These are phyloP conservation scores for Germaria angustata DNA, from an alignment of 2,888 invertebrate species.

Conservation along the genomic window DNA sequence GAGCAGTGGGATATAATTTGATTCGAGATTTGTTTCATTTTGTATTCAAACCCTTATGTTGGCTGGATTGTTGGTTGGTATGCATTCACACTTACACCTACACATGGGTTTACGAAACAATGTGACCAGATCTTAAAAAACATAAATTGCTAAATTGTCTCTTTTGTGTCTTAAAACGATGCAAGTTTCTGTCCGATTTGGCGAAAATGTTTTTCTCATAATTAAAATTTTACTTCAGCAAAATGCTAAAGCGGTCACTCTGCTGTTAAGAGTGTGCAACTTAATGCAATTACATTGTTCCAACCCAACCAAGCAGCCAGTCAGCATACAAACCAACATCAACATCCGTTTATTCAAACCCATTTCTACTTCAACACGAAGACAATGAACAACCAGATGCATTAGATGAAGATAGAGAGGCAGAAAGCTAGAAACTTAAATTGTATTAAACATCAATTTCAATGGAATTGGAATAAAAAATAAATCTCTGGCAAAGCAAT, in stretches of 20 bases:
- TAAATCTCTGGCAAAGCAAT: conserved; percentile 21
- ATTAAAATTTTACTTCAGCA: no score
- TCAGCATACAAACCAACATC: conserved; percentile 3
- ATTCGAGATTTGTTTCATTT: no score
- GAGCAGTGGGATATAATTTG: no score
- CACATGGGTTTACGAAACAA: not conserved
- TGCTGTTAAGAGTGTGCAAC: not conserved
- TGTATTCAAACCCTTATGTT: no score
- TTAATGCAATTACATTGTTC: conserved; percentile 31
- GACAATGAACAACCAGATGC: not conserved
- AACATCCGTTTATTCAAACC: not conserved
- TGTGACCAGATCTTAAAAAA: not conserved
- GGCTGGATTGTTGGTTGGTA: not conserved
- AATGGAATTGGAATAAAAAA: conserved; percentile 28
- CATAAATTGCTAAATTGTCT: not conserved
- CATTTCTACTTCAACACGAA: not conserved
- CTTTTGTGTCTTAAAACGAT: no score
- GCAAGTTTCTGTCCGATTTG: not conserved
- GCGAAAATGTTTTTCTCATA: no score
- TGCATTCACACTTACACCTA: not conserved
- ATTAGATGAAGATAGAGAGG: not conserved
- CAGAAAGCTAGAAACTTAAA: conserved; percentile 12
- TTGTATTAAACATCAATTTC: conserved; percentile 45
- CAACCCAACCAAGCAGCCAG: not conserved
- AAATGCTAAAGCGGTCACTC: not conserved